Evolutionary conservation across 2,113 vertebrate genomes (phyloP).

Genomic region (Archilochus colubris): DNA sequence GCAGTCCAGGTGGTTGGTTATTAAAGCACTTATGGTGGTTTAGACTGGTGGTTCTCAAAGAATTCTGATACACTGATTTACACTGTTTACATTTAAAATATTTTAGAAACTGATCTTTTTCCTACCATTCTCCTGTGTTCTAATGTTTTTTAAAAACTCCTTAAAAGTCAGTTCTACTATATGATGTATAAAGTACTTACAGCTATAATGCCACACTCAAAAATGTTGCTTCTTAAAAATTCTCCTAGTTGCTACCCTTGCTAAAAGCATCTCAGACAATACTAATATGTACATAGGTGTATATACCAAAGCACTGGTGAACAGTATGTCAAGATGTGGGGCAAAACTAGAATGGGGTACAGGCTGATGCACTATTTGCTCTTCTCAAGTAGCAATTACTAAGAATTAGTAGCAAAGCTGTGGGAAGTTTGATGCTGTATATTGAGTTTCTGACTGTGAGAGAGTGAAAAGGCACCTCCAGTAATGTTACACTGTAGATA

Average conservation of each 20-base stretch:
- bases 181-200: not conserved
- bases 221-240: not conserved
- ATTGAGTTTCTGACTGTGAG: not conserved
- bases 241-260: not conserved
- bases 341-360: not conserved
- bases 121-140: not conserved
- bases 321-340: not conserved
- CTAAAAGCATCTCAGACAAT: not conserved
- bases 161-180: not conserved
- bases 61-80: not conserved
- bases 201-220: not conserved
- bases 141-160: not conserved
- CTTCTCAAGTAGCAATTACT: not conserved
- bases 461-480: not conserved
- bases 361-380: constrained; percentile 1
- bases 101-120: not conserved
- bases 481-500: not conserved
- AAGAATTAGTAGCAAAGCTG: constrained; percentile 25
- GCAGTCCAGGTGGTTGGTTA: not conserved
- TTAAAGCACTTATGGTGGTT: constrained; percentile 25
- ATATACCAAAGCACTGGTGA: constrained; percentile 23
- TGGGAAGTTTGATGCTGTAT: not conserved
- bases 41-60: not conserved
- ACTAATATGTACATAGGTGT: constrained; percentile 25
- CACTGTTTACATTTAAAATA: not conserved